Percentiles rank a stretch among this genome's conserved stretches.
Conservation (phyloP, 2,797 vertebrate species). For the Nyctalus aviator region DNA sequence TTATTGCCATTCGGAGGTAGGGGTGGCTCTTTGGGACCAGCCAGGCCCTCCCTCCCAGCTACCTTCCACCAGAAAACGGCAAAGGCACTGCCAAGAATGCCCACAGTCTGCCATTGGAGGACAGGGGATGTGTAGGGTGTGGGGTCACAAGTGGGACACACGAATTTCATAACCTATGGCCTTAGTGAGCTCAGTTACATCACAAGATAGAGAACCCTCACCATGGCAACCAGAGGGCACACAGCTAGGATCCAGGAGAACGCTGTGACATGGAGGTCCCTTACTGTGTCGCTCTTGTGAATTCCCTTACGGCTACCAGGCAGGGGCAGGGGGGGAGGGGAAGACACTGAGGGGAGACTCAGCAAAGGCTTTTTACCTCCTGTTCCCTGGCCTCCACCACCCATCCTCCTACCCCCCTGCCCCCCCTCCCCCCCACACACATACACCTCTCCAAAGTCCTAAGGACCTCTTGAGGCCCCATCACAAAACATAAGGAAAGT, state of each 20-base stretch:
- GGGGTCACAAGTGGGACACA: not conserved
- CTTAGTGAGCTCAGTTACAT: not conserved
- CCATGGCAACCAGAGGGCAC: not conserved
- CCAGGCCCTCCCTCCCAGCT: not conserved
- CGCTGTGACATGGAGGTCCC: not conserved
- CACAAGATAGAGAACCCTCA: not conserved
- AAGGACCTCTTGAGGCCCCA: too few relatives aligned
- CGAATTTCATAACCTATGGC: not conserved
- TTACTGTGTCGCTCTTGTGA: too few relatives aligned
- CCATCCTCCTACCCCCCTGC: not conserved
- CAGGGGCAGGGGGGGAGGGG: too few relatives aligned
- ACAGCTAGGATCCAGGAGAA: not conserved
- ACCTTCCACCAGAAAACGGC: not conserved
- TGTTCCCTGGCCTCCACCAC: fast-evolving
- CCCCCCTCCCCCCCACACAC: too few relatives aligned
- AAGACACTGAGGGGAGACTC: not conserved
- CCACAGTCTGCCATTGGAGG: not conserved
- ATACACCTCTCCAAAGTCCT: not conserved
- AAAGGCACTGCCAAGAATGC: not conserved
- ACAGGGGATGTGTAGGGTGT: not conserved
- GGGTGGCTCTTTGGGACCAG: not conserved
- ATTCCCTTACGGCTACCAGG: not conserved
- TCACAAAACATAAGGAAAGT: not conserved
- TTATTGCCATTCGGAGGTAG: not conserved
- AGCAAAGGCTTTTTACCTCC: not conserved